Conservation (phyloP, 2,888 invertebrate genomes). For the Colostygia pectinataria region DNA sequence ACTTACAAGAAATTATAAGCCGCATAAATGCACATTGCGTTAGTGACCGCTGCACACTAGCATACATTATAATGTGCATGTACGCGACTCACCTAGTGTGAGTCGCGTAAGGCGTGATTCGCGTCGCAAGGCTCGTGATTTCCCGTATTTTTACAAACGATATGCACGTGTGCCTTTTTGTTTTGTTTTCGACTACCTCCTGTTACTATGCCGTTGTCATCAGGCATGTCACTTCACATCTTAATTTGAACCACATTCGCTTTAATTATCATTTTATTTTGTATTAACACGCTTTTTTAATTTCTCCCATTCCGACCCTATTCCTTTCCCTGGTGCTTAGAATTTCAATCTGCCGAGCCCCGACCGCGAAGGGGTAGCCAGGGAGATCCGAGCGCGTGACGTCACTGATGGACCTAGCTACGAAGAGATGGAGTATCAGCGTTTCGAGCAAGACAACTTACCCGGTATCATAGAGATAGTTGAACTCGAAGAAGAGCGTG, state of each 20-base stretch:
- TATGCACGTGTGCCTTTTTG: not conserved
- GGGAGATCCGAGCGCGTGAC: constrained; percentile 56
- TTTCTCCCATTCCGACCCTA: constrained; percentile 68
- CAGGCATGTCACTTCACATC: constrained; percentile 55
- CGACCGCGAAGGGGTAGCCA: constrained; percentile 51
- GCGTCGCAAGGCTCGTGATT: too few species aligned
- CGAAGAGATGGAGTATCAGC: constrained; percentile 65
- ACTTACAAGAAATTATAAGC: too few species aligned
- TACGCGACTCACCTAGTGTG: too few species aligned
- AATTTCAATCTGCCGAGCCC: constrained; percentile 76
- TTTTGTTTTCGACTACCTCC: constrained; percentile 1
- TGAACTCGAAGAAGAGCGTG: constrained; percentile 55
- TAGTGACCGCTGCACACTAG: too few species aligned
- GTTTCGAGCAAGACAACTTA: constrained; percentile 42
- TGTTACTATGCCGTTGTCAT: constrained; percentile 44
- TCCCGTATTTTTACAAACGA: too few species aligned
- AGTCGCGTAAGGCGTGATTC: too few species aligned
- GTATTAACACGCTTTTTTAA: constrained; percentile 84
- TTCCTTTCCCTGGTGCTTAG: constrained; percentile 73
- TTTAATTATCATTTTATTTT: constrained; percentile 67
- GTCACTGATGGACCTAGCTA: constrained; percentile 58
- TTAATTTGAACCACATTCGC: constrained; percentile 52
- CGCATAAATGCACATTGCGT: too few species aligned
- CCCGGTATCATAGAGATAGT: constrained; percentile 69
- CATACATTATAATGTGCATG: too few species aligned